Evolutionary conservation across 2,888 invertebrate genomes (phyloP), one percentile per base, ranked within the genome.

Genomic region (Agrilus biguttatus): DNA sequence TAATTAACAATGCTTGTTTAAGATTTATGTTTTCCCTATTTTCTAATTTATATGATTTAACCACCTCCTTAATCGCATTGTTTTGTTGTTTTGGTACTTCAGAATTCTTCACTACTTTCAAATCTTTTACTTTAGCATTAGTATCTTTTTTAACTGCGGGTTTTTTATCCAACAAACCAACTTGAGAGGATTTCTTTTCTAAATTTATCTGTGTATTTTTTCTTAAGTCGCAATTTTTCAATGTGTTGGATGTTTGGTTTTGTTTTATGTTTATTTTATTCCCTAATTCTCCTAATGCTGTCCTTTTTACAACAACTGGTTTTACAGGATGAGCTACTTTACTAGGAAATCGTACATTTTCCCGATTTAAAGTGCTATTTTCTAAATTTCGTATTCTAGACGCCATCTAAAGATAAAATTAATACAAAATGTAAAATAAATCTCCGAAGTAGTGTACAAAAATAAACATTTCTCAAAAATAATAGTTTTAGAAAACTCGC

Each of bases 241-340:
- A 12, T 19, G 10, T 21, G 23, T 42, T 36, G 19, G 17, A 36
- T 36, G 14, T 13, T 14, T 36, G 36, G 5, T 28, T 28, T 34
- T 39, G 33, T 12, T 36, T 14, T 32, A 14, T 19, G 21, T 37
- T 23, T 17, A 49, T 23, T 49, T 53, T 57, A 45, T 58, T 59
- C 36, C 55, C 52, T 8, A 59, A 43, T 38, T 59, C 59, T 17
- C 55, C 53, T 28, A 61, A 47, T 12, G 57, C 59, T 13, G 54
- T 46, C 47, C 60, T 51, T 39, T 51, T 50, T 14, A 42, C 38
- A 37, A 37, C 34, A 32, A 37, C 14, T 13, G 41, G 41, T 39
- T 45, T 49, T 36, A 37, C 33, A 28, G 49, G 49, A 43, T 50
- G 36, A 14, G 37, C 37, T 21, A 33, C 42, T 44, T 46, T 51